phyloP scores from a whole-genome alignment of 2,113 vertebrate genomes.

The Corydoras maculifer region DNA sequence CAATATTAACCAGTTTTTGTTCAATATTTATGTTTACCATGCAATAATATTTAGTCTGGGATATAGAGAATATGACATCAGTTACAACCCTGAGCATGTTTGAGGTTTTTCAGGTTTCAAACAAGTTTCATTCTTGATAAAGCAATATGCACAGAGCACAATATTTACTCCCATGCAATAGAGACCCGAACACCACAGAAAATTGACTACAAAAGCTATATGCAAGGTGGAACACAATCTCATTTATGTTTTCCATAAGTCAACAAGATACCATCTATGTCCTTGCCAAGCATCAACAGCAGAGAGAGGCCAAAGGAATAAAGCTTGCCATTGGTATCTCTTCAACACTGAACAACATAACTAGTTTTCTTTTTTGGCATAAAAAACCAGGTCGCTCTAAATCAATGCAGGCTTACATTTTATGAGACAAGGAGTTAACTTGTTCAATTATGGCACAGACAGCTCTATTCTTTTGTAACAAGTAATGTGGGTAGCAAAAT shows the following conservation, averaged over 20 bases:
- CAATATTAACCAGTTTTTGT: too few relatives aligned
- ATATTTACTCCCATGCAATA: background rate
- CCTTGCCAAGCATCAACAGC: constrained; percentile 12
- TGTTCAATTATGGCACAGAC: constrained; percentile 98
- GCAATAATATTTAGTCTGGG: too few relatives aligned
- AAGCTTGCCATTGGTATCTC: constrained; percentile 61
- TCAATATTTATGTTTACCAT: too few relatives aligned
- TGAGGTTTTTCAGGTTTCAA: background rate
- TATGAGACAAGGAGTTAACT: constrained; percentile 99
- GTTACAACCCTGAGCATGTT: too few relatives aligned
- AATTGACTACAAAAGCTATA: background rate
- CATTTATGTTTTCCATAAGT: constrained; percentile 35
- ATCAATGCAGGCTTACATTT: constrained; percentile 96
- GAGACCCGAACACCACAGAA: background rate
- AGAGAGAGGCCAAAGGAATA: constrained; percentile 25
- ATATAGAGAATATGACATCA: too few relatives aligned
- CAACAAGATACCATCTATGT: constrained; percentile 25
- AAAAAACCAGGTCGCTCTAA: constrained; percentile 66
- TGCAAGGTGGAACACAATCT: constrained; percentile 23
- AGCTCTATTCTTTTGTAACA: constrained; percentile 99
- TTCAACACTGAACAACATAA: constrained; percentile 67
- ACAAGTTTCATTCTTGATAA: constrained; percentile 13
- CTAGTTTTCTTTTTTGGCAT: constrained; percentile 68
- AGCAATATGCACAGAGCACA: constrained; percentile 6
- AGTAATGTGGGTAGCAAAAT: constrained; percentile 98